Conservation (phyloP, 2,797 vertebrate species). For the Smutsia gigantea region DNA sequence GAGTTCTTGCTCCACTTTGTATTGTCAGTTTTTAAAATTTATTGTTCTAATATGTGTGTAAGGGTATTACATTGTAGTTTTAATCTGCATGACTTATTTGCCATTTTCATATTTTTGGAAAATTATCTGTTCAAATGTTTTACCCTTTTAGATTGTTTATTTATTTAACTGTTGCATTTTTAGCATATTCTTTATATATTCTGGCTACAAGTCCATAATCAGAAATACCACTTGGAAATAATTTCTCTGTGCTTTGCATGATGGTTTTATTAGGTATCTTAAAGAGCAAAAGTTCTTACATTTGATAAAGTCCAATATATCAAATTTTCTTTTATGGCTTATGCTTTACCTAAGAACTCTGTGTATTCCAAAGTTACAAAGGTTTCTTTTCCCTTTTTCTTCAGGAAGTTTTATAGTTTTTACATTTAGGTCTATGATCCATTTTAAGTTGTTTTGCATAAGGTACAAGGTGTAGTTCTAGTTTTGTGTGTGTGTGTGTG, state of each 20-base stretch:
- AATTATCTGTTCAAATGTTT: not conserved
- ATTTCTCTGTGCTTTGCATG: not conserved
- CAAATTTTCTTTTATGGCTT: not conserved
- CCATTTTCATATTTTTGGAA: not conserved
- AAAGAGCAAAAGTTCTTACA: not conserved
- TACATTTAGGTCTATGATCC: not conserved
- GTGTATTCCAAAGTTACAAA: not conserved
- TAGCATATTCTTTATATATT: not conserved
- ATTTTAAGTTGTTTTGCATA: not conserved
- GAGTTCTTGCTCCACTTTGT: not conserved
- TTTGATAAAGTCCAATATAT: not conserved
- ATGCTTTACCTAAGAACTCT: not conserved
- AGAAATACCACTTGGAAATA: not conserved
- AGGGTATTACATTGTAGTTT: not conserved
- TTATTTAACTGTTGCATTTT: constrained; percentile 4
- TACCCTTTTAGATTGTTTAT: not conserved
- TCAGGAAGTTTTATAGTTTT: not conserved
- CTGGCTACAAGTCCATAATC: not conserved
- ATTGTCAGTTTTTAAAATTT: not conserved
- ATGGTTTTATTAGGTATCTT: not conserved
- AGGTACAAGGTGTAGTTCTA: not conserved
- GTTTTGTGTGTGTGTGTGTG: not conserved
- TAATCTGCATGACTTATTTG: not conserved
- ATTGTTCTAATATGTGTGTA: not conserved
- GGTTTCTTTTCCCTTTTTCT: accelerated